Base-by-base conservation (phyloP, 2,888 invertebrate species). In the Aethes cnicana region DNA sequence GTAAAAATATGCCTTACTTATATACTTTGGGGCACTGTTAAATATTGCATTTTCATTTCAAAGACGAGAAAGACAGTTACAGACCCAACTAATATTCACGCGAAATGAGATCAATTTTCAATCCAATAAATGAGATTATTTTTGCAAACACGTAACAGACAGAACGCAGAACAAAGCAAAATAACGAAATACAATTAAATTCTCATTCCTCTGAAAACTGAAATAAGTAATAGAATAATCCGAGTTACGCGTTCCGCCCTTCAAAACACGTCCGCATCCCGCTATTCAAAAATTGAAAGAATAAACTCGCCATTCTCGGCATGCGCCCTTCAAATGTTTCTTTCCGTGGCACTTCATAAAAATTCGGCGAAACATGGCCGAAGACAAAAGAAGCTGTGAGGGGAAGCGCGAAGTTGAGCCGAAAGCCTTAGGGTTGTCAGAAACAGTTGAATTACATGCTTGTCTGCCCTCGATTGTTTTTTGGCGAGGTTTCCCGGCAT, bases 401-500 rank as follows among this genome's bases (percentile, higher is more conserved):
- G 47, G 25, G 57, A 43, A 50, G 35, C 16, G 37, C 39, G 50
- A 54, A 25, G 37, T 68, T 36, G 50, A 30, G n/a, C 32, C n/a
- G 43, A 28, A 35, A 56, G 60, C 55, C 41, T 57, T 55, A 61
- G 68, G 66, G 64, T 66, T 44, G 55, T 57, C 26, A 52, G 46
- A 33, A 39, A 52, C 52, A 37, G 42, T 7, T 32, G 54, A 21
- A 43, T 35, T 32, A 9, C 25, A 42, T 21, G 35, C 35, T 35
- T 42, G 25, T 35, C 21, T 14, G 42, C 11, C 30, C 30, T 25
- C 47, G 39, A 47, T 47, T 47, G 39, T 39, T 47, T 47, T 37
- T 23, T 21, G 43, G 30, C 3, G 43, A 30, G 18, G 18, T 30
- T 20, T 30, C 20, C 43, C 30, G 20, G 43, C n/a, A n/a, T n/a